Evolutionary conservation across 2,113 vertebrate species (phyloP).

Genomic region (Cardinalis cardinalis): DNA sequence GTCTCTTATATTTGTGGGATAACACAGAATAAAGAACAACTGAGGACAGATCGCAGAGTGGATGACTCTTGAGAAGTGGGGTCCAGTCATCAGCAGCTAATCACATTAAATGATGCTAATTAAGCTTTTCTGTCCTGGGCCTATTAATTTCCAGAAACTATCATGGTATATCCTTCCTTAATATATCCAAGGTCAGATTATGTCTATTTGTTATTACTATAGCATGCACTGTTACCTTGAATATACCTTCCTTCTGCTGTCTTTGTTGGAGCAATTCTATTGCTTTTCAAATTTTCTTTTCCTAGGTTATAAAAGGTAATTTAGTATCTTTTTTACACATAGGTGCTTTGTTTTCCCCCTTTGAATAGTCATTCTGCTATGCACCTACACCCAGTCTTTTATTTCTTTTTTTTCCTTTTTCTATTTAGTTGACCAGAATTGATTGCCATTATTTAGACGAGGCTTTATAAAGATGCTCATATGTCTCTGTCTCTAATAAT

Average conservation of each 20-base stretch:
- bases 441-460: background rate
- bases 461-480: background rate
- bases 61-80: background rate
- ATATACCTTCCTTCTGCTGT: background rate
- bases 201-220: background rate
- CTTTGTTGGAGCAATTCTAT: background rate
- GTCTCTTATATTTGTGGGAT: background rate
- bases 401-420: background rate
- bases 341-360: background rate
- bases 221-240: background rate
- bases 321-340: background rate
- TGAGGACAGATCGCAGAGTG: background rate
- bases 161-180: background rate
- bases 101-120: background rate
- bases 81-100: background rate
- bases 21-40: conserved; percentile 18
- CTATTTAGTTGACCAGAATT: background rate
- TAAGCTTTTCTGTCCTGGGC: background rate
- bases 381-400: background rate
- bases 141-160: background rate
- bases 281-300: background rate
- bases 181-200: background rate
- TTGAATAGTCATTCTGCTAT: background rate
- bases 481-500: background rate
- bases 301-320: background rate